Evolutionary conservation across 2,888 invertebrate species (phyloP), one percentile per base, ranked within the genome.

Genomic region (Cephus nigrinus): DNA sequence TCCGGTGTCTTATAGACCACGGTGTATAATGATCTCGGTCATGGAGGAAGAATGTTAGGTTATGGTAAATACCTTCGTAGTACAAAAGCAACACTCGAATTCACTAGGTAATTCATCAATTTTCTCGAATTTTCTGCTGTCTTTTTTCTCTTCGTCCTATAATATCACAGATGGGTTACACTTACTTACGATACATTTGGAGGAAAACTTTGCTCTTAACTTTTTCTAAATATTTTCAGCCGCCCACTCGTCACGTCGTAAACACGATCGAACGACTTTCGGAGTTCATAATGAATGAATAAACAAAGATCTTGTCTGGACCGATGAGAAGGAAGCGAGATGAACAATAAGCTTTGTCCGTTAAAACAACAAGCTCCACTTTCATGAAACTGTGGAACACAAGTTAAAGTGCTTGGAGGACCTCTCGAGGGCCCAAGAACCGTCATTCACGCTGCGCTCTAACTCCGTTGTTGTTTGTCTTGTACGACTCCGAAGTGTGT

Each of bases 81-180:
- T 97, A 95, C 97, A 97, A 96, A 97, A 97, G 95, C 97, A 97
- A 96, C 97, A 97, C 95, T 97, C 97, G 95, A 97, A 97, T 94
- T 97, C 97, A 94, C 96, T 97, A 93, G 97, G 97, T 93, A 97
- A 94, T 94, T 97, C 97, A 94, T 97, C 96, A 93, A 95, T 93
- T 94, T 94, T 94, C 92, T 96, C 95, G 92, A 92, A 90, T 92
- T 93, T 93, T 92, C 92, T 93, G 91, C 91, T 90, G 89, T 92
- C 91, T 94, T 94, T 95, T 95, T 95, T 94, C 92, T 94, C 94
- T 94, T 94, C 91, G 86, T 91, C 91, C 91, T 91, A 91, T 86
- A 91, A 87, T 86, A 84, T 88, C 87, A 89, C 84, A 90, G 85
- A 90, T 85, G 90, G 81, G 88, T 87, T 84, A 81, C 86, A 33